phyloP scores from a whole-genome alignment of 2,797 vertebrate species.

The Distichodus sexfasciatus region DNA sequence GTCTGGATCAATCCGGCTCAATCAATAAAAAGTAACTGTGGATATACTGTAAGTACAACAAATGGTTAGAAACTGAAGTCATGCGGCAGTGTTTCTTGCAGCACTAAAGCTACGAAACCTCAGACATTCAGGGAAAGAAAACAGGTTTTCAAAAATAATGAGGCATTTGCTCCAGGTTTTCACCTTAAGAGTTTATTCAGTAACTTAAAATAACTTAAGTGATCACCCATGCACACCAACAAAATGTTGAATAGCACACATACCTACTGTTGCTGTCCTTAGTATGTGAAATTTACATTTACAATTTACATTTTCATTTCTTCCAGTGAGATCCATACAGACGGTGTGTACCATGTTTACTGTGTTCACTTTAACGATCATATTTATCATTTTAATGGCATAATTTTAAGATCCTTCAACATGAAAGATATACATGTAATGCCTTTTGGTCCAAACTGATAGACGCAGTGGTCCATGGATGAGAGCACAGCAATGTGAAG shows the following conservation, averaged over 20 bases:
- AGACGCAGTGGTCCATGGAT: not conserved
- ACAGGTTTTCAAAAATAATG: not conserved
- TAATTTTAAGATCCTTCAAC: conserved; percentile 21
- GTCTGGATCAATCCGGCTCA: no score
- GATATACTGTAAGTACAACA: no score
- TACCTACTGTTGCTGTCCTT: no score
- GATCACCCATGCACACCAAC: not conserved
- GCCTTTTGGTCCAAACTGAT: not conserved
- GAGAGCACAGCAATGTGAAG: not conserved
- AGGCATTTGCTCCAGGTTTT: conserved; percentile 3
- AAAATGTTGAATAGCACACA: no score
- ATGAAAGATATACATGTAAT: conserved; percentile 2
- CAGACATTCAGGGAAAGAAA: not conserved
- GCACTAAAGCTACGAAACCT: not conserved
- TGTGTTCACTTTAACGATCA: not conserved
- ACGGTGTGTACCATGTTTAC: no score
- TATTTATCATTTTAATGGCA: not conserved
- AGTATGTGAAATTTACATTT: no score
- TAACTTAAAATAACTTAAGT: conserved; percentile 8
- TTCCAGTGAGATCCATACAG: no score
- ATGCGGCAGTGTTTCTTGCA: not conserved
- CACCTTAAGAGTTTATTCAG: conserved; percentile 40
- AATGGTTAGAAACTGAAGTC: not conserved
- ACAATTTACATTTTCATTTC: no score
- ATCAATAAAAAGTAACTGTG: no score